These are phyloP conservation scores for Heliconius ethilla DNA, from an alignment of 2,888 invertebrate genomes.

Conservation along the genomic window DNA sequence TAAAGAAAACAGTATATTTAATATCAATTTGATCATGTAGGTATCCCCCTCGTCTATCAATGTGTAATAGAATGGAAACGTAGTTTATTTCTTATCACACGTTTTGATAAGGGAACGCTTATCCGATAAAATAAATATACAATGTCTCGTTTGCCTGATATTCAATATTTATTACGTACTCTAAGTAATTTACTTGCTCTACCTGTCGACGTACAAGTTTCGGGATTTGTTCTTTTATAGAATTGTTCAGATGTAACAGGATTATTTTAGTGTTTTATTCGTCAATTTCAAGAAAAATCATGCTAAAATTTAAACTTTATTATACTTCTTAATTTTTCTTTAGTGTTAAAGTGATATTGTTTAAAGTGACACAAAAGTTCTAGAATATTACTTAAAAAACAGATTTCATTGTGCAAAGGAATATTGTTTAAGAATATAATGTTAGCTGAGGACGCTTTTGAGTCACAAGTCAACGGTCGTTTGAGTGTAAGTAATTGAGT, in stretches of 20 bases:
- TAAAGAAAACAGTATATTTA: not conserved
- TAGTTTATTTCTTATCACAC: slow-evolving; percentile 30
- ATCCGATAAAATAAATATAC: slow-evolving; percentile 37
- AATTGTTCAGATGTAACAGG: not conserved
- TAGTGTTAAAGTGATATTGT: not conserved
- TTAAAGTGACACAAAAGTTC: not conserved
- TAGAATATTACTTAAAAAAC: slow-evolving; percentile 6
- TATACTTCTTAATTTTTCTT: not conserved
- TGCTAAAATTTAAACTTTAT: not conserved
- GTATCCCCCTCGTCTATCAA: not conserved
- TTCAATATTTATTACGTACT: slow-evolving; percentile 24
- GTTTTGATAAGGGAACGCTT: slow-evolving; percentile 27
- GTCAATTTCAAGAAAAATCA: not conserved
- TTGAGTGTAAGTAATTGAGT: slow-evolving; percentile 57
- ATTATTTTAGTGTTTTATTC: not conserved
- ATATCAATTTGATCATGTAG: not conserved
- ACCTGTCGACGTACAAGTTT: not conserved
- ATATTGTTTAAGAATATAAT: slow-evolving; percentile 45
- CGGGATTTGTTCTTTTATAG: not conserved
- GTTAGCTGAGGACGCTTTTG: slow-evolving; percentile 69
- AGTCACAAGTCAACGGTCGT: slow-evolving; percentile 61
- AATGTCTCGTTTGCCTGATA: slow-evolving; percentile 29
- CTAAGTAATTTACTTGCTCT: not conserved
- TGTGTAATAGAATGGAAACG: slow-evolving; percentile 17
- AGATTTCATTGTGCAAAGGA: not conserved